These are phyloP conservation scores for Aurelia aurita DNA, from an alignment of 30 jellyfish, hydroid and myxozoan genomes.

Conservation along the genomic window DNA sequence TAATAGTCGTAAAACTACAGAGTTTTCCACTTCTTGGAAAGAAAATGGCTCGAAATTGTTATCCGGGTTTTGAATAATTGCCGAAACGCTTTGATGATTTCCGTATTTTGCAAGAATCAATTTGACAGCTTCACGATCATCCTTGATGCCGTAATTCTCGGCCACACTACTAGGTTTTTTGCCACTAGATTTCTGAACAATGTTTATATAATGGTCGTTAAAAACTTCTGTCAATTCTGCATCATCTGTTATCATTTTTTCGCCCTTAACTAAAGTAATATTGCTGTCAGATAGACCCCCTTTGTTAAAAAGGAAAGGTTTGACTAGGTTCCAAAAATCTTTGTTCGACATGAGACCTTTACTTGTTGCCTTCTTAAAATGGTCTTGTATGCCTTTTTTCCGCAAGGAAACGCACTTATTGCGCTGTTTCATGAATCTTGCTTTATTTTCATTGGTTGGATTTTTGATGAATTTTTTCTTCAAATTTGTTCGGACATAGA, in stretches of 20 bases:
- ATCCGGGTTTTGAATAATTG: too few species aligned
- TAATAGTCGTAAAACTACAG: too few species aligned
- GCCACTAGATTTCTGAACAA: constrained; percentile 28
- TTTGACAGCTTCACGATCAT: constrained; percentile 11
- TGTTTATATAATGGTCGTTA: constrained; percentile 38
- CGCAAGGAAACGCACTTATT: neutral
- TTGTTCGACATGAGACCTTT: constrained; percentile 2
- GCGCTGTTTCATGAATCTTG: neutral
- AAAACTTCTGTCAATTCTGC: constrained; percentile 7
- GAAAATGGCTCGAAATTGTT: too few species aligned
- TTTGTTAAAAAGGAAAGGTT: neutral
- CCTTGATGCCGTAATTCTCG: neutral
- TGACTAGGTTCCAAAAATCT: constrained; percentile 14
- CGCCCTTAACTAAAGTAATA: constrained; percentile 21
- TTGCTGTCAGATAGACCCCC: constrained; percentile 31
- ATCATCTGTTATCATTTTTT: constrained; percentile 22
- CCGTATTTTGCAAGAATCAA: neutral
- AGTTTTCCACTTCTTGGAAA: too few species aligned
- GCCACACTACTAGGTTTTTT: constrained; percentile 33
- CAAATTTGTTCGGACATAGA: constrained; percentile 14
- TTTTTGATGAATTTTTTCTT: constrained; percentile 23
- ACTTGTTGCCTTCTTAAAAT: constrained; percentile 4
- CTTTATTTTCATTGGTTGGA: constrained; percentile 23
- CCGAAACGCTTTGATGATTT: neutral
- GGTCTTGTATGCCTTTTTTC: constrained; percentile 4